phyloP scores from a whole-genome alignment of 2,113 vertebrate species.

The Menura novaehollandiae region DNA sequence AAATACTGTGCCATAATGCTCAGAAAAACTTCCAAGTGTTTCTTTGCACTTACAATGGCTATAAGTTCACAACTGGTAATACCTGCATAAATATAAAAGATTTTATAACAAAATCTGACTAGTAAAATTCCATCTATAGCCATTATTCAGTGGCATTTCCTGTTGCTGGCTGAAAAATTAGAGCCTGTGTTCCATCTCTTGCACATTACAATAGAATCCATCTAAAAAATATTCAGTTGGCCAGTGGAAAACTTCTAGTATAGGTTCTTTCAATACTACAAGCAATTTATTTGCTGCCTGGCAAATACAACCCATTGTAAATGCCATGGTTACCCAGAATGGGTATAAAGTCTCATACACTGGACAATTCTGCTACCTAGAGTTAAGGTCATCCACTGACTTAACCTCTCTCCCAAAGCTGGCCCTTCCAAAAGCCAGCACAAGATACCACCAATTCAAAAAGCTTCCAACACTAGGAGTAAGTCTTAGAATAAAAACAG shows the following conservation, averaged over 20 bases:
- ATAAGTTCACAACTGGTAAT: constrained; percentile 34
- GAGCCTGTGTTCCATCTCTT: constrained; percentile 59
- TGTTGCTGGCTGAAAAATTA: constrained; percentile 69
- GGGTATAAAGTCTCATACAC: constrained; percentile 70
- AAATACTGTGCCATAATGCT: constrained; percentile 23
- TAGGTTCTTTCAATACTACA: constrained; percentile 69
- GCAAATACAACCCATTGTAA: constrained; percentile 99
- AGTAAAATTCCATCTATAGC: constrained; percentile 71
- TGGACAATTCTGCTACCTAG: constrained; percentile 59
- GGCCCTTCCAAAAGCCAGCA: constrained; percentile 67
- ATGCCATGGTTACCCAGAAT: constrained; percentile 83
- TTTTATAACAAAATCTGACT: constrained; percentile 67
- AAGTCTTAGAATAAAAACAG: constrained; percentile 70
- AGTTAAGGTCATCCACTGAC: constrained; percentile 64
- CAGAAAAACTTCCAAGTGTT: constrained; percentile 55
- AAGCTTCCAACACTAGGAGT: constrained; percentile 57
- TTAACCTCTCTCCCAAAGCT: constrained; percentile 18
- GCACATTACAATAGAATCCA: constrained; percentile 57
- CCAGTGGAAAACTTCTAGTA: constrained; percentile 68
- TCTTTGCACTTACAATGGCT: constrained; percentile 45
- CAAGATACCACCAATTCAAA: constrained; percentile 47
- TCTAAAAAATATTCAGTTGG: constrained; percentile 18
- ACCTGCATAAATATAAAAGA: constrained; percentile 69
- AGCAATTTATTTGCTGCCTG: constrained; percentile 67
- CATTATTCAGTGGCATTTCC: constrained; percentile 71